phyloP scores from a whole-genome alignment of 2,797 vertebrate species.

The Astyanax mexicanus region DNA sequence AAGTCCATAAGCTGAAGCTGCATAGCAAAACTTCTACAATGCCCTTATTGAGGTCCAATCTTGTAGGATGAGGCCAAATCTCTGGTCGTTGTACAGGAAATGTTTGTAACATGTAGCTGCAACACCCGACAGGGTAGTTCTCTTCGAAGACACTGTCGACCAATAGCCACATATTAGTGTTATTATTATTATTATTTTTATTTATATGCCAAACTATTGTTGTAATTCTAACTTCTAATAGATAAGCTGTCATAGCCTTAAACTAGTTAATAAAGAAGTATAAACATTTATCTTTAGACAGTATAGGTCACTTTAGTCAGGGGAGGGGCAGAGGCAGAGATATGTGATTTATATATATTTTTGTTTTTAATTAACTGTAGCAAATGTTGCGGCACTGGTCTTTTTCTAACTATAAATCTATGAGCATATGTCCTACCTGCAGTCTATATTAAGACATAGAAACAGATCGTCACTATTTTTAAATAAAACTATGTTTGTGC shows the following conservation, averaged over 20 bases:
- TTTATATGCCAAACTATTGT: conserved; percentile 78
- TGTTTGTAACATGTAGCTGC: conserved; percentile 67
- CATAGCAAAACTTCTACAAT: conserved; percentile 66
- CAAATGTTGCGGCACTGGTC: conserved; percentile 75
- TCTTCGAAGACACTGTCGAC: conserved; percentile 60
- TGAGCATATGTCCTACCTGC: conserved; percentile 77
- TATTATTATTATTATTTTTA: conserved; percentile 74
- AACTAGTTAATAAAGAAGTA: conserved; percentile 65
- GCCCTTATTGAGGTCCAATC: conserved; percentile 58
- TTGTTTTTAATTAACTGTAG: conserved; percentile 74
- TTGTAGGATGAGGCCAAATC: conserved; percentile 71
- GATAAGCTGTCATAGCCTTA: conserved; percentile 78
- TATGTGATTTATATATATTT: too few relatives aligned
- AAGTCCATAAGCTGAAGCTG: conserved; percentile 73
- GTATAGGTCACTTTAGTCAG: conserved; percentile 67
- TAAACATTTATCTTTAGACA: conserved; percentile 63
- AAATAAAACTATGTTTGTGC: conserved; percentile 70
- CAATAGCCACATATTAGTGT: conserved; percentile 65
- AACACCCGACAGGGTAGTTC: conserved; percentile 71
- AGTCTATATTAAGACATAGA: conserved; percentile 76
- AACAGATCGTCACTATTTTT: conserved; percentile 77
- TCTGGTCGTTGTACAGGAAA: conserved; percentile 66
- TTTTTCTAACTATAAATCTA: conserved; percentile 75
- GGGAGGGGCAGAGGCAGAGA: conserved; percentile 50
- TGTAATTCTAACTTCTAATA: conserved; percentile 74